Evolutionary conservation across 2,113 vertebrate species (phyloP), one percentile per base, ranked within the genome.

Genomic region (Suncus etruscus): DNA sequence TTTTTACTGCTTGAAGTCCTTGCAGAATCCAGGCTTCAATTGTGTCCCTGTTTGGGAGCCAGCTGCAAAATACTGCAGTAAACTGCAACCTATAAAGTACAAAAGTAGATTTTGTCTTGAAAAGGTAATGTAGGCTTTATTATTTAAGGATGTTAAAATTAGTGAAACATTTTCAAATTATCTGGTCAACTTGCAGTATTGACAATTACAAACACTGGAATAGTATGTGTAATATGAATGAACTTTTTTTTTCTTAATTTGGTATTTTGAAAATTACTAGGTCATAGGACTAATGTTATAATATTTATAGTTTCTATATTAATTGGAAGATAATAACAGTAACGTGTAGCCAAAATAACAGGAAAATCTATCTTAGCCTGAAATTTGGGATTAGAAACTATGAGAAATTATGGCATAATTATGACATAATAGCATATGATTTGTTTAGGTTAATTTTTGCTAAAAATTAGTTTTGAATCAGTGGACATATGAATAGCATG

Each of bases 381-480:
- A 84, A 95, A 85, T 86, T 77, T 65, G 85, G 74, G 91, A 89
- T 81, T n/a, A 73, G 72, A 87, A 92, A 92, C 80, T 48, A 68
- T 81, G 32, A 73, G 72, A 87, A 92, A 90, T 83, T 48, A 68
- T 22, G 81, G 20, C 22, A 63, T 14, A 58, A 83, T 65, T 88
- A 95, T 39, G 39, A 87, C 24, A 45, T 47, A 27, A 8, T 50
- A 84, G 24, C 76, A 86, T 24, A 61, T 54, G 93, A 93, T 90
- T 91, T 65, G 51, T 90, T 75, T 51, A 86, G 63, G 86, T 90
- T 84, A 91, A 80, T 81, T 93, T 92, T 92, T 27, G 27, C 72
- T 79, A 73, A 77, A 65, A 94, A 81, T 92, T 93, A 91, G 32
- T 93, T 88, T 94, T 88, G 83, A 95, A 69, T 93, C 79, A 90